Percentiles rank a stretch among this genome's conserved stretches.
Conservation (phyloP, 1,140 invertebrate genomes). For the Leptinotarsa undecemlineata region DNA sequence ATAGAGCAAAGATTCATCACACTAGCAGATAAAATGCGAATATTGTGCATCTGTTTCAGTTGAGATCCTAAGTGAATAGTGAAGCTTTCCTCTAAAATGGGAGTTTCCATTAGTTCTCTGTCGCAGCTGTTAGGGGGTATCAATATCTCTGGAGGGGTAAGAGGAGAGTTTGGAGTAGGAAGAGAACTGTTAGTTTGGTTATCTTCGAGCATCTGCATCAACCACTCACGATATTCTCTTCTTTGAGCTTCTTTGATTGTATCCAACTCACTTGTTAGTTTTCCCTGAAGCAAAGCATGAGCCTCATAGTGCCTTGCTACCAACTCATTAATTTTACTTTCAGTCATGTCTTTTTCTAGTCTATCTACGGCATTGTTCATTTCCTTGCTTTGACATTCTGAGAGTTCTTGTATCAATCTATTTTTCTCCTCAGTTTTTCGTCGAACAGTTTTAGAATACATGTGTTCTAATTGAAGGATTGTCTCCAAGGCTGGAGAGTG, state of each 20-base stretch:
- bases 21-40: slow-evolving; percentile 85
- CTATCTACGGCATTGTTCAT: slow-evolving; percentile 75
- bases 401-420: slow-evolving; percentile 60
- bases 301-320: slow-evolving; percentile 79
- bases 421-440: slow-evolving; percentile 71
- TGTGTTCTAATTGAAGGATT: slow-evolving; percentile 78
- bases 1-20: slow-evolving; percentile 82
- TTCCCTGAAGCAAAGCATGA: slow-evolving; percentile 69
- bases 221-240: slow-evolving; percentile 80
- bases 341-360: slow-evolving; percentile 69
- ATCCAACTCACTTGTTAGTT: slow-evolving; percentile 74
- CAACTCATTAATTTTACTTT: slow-evolving; percentile 76
- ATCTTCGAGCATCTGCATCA: slow-evolving; percentile 74
- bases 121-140: not conserved
- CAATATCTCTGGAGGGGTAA: slow-evolving; percentile 39
- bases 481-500: slow-evolving; percentile 82
- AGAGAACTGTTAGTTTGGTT: slow-evolving; percentile 62
- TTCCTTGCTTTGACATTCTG: slow-evolving; percentile 73
- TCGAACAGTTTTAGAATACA: slow-evolving; percentile 72
- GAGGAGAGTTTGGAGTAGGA: slow-evolving; percentile 57
- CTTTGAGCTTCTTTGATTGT: slow-evolving; percentile 77
- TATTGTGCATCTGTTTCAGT: slow-evolving; percentile 98
- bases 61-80: slow-evolving; percentile 97
- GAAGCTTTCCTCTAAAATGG: slow-evolving; percentile 87
- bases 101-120: slow-evolving; percentile 46